These are phyloP conservation scores for Apteryx mantelli DNA, from an alignment of 2,113 vertebrate genomes.

Conservation along the genomic window DNA sequence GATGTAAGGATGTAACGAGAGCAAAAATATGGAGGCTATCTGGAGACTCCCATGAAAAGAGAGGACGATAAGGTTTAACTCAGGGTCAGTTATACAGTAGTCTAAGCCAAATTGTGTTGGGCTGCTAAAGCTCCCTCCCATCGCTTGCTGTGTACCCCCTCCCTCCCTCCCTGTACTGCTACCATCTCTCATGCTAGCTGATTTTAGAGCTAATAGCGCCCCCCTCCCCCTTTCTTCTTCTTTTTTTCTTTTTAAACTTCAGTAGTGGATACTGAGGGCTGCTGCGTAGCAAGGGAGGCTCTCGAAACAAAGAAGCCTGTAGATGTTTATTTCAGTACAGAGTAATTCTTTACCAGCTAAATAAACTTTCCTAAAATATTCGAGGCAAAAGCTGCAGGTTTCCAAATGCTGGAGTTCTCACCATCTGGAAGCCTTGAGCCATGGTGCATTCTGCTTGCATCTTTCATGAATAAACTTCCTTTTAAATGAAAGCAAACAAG, in stretches of 20 bases:
- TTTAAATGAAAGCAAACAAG: conserved; percentile 52
- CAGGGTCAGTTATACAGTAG: neutral
- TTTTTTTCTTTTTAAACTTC: neutral
- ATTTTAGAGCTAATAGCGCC: neutral
- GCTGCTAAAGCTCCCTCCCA: neutral
- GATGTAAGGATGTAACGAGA: neutral
- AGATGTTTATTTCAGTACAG: neutral
- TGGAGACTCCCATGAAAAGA: neutral
- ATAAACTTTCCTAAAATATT: conserved; percentile 40
- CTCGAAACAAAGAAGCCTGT: neutral
- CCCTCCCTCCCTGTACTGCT: neutral
- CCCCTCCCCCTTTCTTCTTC: neutral
- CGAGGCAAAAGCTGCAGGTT: conserved; percentile 10
- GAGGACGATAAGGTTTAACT: neutral
- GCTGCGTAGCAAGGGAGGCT: neutral
- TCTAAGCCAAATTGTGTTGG: neutral
- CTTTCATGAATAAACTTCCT: conserved; percentile 36
- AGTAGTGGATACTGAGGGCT: neutral
- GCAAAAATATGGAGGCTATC: neutral
- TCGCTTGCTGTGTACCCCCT: neutral
- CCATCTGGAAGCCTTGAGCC: conserved; percentile 10
- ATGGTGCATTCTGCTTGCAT: conserved; percentile 33
- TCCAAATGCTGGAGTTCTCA: neutral
- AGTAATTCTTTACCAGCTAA: neutral
- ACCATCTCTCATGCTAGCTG: neutral